Conservation (phyloP, 2,888 invertebrate species). For the Caradrina clavipalpis region DNA sequence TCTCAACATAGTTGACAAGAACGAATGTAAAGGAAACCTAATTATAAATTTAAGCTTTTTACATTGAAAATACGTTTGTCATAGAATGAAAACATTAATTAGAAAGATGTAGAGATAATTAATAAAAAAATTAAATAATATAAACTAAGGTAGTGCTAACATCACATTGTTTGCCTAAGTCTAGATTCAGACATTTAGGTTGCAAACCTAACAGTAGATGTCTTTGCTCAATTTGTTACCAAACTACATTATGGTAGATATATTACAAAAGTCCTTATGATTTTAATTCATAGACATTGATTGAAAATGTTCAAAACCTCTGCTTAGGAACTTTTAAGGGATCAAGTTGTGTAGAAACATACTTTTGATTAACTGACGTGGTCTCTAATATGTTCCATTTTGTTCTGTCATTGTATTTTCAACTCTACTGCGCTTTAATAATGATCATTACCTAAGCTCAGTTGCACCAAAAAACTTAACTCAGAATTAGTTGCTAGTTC, state of each 20-base stretch:
- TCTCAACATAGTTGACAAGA: conserved; percentile 29
- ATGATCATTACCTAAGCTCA: background rate
- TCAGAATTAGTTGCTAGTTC: background rate
- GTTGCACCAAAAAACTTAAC: background rate
- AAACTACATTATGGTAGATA: conserved; percentile 38
- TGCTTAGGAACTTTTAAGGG: conserved; percentile 64
- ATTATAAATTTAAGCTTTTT: conserved; percentile 26
- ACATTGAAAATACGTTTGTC: conserved; percentile 30
- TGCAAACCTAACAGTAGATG: conserved; percentile 63
- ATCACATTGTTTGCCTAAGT: conserved; percentile 78
- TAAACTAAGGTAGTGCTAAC: conserved; percentile 73
- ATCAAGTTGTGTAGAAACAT: conserved; percentile 50
- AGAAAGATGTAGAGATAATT: conserved; percentile 53
- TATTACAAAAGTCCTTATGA: conserved; percentile 51
- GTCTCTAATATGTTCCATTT: background rate
- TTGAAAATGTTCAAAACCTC: conserved; percentile 63
- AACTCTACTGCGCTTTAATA: background rate
- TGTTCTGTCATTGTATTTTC: background rate
- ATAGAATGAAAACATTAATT: conserved; percentile 35
- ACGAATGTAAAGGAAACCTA: conserved; percentile 20
- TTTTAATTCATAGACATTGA: conserved; percentile 55
- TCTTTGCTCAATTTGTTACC: conserved; percentile 50
- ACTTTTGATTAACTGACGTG: conserved; percentile 33
- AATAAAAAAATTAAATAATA: conserved; percentile 71
- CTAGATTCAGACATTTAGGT: conserved; percentile 65